Evolutionary conservation across 2,797 vertebrate species (phyloP), one percentile per base, ranked within the genome.

Genomic region (Amazonetta brasiliensis): DNA sequence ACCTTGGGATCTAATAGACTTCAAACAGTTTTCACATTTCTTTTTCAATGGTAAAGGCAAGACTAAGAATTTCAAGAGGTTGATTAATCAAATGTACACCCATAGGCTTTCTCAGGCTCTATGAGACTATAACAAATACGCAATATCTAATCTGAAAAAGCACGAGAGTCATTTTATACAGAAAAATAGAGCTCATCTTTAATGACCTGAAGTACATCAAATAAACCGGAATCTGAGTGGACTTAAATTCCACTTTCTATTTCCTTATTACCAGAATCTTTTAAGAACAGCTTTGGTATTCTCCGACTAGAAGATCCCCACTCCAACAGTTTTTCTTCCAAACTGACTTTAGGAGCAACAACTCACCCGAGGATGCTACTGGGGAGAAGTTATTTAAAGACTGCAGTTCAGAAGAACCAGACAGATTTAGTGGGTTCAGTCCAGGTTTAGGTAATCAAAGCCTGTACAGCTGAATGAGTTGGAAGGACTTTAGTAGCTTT

Each of bases 401-500:
- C 11, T 13, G 17, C 39, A 35, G 31, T 37, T 89, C 31, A 12
- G 67, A 37, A 41, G 41, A 78, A 50, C 35, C 54, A 73, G 28
- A 17, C 58, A 39, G 80, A 31, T 52, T 31, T 44, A 41, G 60
- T 54, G 68, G 52, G 82, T 31, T 43, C 66, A 87, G 59, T 28
- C 52, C 77, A 81, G 88, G 37, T 84, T 95, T 88, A 39, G 52
- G 69, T 56, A 72, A 93, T 68, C 80, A 79, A 89, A 84, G 41
- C 59, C 43, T 19, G 44, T 48, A 91, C 72, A 90, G 71, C 62
- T 92, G 84, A 93, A 82, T 37, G 79, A 87, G 43, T 64, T 94
- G 87, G 81, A 87, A 92, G 79, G 55, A n/a, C 85, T 95, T 69
- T 12, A 83, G 25, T 68, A 68, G 76, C 78, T 92, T 80, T 67